Conservation (phyloP, 2,888 invertebrate genomes). For the Coelopa pilipes region DNA sequence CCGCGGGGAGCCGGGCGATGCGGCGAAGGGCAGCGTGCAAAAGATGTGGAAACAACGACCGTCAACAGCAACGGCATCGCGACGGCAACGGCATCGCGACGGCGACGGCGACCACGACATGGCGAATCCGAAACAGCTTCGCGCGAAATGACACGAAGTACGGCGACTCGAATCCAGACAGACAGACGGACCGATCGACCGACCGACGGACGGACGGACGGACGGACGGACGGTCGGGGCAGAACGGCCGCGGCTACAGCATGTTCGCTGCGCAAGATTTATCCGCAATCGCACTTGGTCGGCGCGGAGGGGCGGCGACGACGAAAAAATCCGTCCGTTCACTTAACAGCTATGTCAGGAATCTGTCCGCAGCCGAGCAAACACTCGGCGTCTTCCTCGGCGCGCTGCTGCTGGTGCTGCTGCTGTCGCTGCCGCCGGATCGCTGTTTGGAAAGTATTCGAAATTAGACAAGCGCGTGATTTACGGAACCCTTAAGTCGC, state of each 20-base stretch:
- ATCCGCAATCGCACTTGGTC: conserved; percentile 50
- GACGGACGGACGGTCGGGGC: neutral
- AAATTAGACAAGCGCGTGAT: conserved; percentile 67
- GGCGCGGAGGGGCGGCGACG: conserved; percentile 27
- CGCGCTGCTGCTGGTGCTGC: conserved; percentile 2
- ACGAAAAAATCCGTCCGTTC: conserved; percentile 51
- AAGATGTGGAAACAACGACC: neutral
- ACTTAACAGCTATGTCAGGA: conserved; percentile 61
- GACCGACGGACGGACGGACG: conserved; percentile 2
- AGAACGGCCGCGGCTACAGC: conserved; percentile 19
- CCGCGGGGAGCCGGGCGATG: too few species aligned
- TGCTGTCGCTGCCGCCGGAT: neutral
- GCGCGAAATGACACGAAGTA: conserved; percentile 35
- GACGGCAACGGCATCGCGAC: neutral
- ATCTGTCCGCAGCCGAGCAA: conserved; percentile 48
- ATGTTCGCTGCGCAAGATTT: conserved; percentile 17
- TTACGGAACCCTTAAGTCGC: conserved; percentile 63
- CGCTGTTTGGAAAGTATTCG: conserved; percentile 34
- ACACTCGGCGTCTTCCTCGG: conserved; percentile 38
- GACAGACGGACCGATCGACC: conserved; percentile 19
- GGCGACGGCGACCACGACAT: conserved; percentile 2
- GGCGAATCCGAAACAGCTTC: conserved; percentile 28
- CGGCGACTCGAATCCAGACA: conserved; percentile 16
- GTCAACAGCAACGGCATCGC: conserved; percentile 8
- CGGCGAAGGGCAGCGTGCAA: too few species aligned